phyloP scores from a whole-genome alignment of 2,113 vertebrate species.

The Gnathonemus longibarbis region DNA sequence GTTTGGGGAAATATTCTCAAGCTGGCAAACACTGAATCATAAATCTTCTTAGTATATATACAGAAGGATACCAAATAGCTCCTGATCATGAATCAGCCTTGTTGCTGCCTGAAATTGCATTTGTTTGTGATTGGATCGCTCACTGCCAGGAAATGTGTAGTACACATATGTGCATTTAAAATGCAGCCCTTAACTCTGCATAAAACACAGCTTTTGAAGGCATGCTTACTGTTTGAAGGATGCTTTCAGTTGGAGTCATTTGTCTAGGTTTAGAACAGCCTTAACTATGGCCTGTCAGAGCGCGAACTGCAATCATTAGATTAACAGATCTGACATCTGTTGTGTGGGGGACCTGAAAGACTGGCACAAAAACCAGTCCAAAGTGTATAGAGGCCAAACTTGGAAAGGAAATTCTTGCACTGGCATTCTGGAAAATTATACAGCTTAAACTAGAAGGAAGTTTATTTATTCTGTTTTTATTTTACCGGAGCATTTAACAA shows the following conservation, averaged over 20 bases:
- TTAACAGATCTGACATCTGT: constrained; percentile 10
- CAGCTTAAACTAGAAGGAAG: not conserved
- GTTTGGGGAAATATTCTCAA: not conserved
- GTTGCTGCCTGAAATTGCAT: not conserved
- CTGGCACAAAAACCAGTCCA: not conserved
- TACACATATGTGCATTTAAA: not conserved
- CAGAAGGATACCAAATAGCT: not conserved
- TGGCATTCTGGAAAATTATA: not conserved
- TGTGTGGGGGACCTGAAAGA: not conserved
- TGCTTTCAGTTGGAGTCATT: constrained; percentile 7
- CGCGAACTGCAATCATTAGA: not conserved
- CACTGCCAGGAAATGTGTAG: not conserved
- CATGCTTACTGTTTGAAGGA: not conserved
- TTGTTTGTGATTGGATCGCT: not conserved
- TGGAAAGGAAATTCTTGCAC: not conserved
- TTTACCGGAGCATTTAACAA: not conserved
- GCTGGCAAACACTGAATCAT: not conserved
- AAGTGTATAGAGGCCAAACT: not conserved
- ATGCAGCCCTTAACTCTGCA: not conserved
- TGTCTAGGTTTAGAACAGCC: constrained; percentile 15
- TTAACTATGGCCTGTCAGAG: constrained; percentile 2
- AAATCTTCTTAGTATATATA: not conserved
- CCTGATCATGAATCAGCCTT: not conserved
- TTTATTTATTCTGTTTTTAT: not conserved
- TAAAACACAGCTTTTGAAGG: not conserved